A percentile compares a stretch with the other conserved stretches of the same genome.
phyloP scores from a whole-genome alignment of 2,113 vertebrate species.

The Apodemus sylvaticus region DNA sequence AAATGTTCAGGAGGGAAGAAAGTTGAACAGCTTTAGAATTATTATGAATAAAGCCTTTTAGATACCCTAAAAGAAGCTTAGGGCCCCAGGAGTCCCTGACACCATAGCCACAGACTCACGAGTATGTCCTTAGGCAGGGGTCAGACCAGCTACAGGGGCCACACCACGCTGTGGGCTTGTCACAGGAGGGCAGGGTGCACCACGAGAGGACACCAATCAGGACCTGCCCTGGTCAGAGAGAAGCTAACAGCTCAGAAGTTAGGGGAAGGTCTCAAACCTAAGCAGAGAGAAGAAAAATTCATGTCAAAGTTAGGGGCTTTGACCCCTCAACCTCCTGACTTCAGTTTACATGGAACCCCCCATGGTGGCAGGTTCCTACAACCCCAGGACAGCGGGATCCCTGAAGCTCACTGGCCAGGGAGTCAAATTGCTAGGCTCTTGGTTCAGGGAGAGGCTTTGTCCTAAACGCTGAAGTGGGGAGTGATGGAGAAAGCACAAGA shows the following conservation, averaged over 20 bases:
- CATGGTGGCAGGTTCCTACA: too few species aligned
- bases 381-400: background rate
- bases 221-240: background rate
- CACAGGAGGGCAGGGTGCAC: background rate
- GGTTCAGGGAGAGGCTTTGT: background rate
- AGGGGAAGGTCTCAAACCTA: background rate
- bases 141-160: background rate
- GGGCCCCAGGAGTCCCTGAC: background rate
- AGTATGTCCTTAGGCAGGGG: background rate
- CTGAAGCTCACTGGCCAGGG: too few species aligned
- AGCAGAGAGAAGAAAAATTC: background rate
- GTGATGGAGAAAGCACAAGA: too few species aligned
- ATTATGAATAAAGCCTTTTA: background rate
- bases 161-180: background rate
- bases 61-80: background rate
- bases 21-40: background rate
- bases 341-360: background rate
- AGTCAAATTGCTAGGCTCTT: background rate
- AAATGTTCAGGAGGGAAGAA: background rate
- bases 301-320: background rate
- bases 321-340: background rate
- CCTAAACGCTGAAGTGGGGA: background rate
- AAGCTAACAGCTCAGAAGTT: background rate
- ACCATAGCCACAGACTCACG: rapidly evolving
- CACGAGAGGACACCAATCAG: background rate